A percentile compares a stretch with the other conserved stretches of the same genome.
phyloP scores from a whole-genome alignment of 64 coral and sea anemone species.

The Acropora yongei region DNA sequence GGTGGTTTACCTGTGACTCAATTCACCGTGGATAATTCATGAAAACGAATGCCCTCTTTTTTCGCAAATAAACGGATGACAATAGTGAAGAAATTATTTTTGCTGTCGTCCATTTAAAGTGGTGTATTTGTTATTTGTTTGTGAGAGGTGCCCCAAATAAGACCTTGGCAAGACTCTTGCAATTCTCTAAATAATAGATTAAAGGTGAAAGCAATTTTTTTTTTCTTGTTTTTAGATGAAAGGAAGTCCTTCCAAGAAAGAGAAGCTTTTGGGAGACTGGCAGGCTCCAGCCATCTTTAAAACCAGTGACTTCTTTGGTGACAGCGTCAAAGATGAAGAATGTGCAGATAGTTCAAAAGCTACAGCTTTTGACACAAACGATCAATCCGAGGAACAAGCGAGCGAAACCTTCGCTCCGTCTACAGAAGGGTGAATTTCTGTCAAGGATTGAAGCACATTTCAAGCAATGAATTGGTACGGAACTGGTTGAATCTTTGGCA shows the following conservation, averaged over 20 bases:
- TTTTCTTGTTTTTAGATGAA: conserved; percentile 54
- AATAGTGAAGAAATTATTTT: too few relatives aligned
- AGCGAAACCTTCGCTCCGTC: not conserved
- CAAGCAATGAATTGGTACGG: not conserved
- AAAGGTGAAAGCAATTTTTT: too few relatives aligned
- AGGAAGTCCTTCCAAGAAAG: conserved; percentile 34
- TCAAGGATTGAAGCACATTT: not conserved
- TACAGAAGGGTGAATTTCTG: not conserved
- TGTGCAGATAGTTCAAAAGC: not conserved
- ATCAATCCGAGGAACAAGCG: not conserved
- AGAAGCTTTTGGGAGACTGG: conserved; percentile 38
- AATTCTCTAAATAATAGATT: too few relatives aligned
- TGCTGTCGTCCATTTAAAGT: too few relatives aligned
- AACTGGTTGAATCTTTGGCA: not conserved
- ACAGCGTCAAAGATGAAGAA: not conserved
- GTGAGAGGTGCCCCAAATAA: too few relatives aligned
- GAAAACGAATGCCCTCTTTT: too few relatives aligned
- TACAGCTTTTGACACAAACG: not conserved
- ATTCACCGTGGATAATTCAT: too few relatives aligned
- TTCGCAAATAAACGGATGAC: too few relatives aligned
- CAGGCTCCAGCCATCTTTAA: conserved; percentile 66
- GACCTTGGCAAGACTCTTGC: too few relatives aligned
- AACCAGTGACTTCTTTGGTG: conserved; percentile 68
- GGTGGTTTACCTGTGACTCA: too few relatives aligned
- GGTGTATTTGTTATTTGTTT: too few relatives aligned